Base-by-base conservation (phyloP, 2,113 vertebrate genomes). In the Eclectus roratus region DNA sequence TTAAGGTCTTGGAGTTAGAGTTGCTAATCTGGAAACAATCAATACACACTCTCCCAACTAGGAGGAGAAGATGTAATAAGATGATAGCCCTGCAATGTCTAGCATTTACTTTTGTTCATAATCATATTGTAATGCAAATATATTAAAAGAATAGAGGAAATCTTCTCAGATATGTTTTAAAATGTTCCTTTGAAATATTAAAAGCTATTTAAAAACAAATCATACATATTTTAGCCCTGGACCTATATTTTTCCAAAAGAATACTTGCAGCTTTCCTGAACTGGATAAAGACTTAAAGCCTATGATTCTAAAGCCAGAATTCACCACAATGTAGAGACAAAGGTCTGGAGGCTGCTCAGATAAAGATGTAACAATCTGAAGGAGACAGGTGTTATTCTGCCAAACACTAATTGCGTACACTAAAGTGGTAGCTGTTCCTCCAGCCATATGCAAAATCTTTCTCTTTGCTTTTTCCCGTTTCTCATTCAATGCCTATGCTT, bases 11-110 rank as follows among this genome's bases (percentile, higher is more conserved):
- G 29, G 11, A 91, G 28, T 87, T 44, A 41, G 31, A 85, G 58
- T 16, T 74, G 80, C 43, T 91, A 92, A 95, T 50, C 50, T 55
- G 61, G 60, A 88, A 94, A 78, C 46, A 95, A 85, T 84, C 63
- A 65, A 86, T 73, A 92, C 11, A 13, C 9, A 52, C 39, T 44
- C n/a, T 83, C 49, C 4, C 10, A 90, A 25, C 12, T 43, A 56
- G 35, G 23, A 72, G 3, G 3, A 84, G 44, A 84, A 84, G 27
- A 74, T 0, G 0, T 31, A 80, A 46, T 47, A 85, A 81, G 47
- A 79, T 89, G 50, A 91, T 1, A 1, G 37, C 8, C 35, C 14
- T 58, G 20, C 13, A 71, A 55, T n/a, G 56, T 66, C 23, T 49
- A 77, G 27, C n/a, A 60, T 58, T 79, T 71, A n/a, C 15, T 80